These are phyloP conservation scores for Kryptopterus vitreolus DNA, from an alignment of 2,797 vertebrate genomes.

Conservation along the genomic window DNA sequence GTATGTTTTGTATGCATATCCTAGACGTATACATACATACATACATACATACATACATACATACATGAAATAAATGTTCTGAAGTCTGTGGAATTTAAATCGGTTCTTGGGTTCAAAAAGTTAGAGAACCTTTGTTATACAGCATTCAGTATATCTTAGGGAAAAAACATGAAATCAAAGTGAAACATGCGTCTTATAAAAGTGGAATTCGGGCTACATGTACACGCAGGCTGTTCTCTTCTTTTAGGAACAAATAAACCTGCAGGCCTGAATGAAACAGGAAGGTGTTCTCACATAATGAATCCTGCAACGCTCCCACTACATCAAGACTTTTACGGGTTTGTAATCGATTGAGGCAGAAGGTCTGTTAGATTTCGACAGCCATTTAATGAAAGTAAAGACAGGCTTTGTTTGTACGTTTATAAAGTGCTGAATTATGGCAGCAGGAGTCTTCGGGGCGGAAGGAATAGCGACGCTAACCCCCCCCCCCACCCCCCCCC, in stretches of 20 bases:
- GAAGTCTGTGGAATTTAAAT: neutral
- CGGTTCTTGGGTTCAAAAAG: neutral
- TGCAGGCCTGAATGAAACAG: slow-evolving; percentile 1
- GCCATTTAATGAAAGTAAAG: neutral
- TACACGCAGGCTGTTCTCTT: neutral
- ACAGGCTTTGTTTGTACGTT: neutral
- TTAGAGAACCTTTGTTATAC: neutral
- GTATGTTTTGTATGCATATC: too few species aligned
- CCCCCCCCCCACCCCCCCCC: too few species aligned
- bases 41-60: neutral
- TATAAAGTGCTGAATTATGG: neutral
- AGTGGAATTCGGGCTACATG: neutral
- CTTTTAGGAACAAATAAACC: neutral
- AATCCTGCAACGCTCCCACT: slow-evolving; percentile 12
- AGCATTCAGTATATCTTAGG: neutral
- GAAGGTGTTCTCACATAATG: slow-evolving; percentile 2
- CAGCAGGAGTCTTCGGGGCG: neutral
- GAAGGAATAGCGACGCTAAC: neutral
- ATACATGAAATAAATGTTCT: neutral
- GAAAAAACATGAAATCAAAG: too few species aligned
- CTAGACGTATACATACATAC: too few species aligned
- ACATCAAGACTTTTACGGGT: neutral
- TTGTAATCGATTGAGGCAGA: neutral
- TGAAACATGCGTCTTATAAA: neutral
- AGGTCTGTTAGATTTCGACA: neutral